Evolutionary conservation across 2,113 vertebrate genomes (phyloP), one percentile per base, ranked within the genome.

Genomic region (Pterocles burchelli): DNA sequence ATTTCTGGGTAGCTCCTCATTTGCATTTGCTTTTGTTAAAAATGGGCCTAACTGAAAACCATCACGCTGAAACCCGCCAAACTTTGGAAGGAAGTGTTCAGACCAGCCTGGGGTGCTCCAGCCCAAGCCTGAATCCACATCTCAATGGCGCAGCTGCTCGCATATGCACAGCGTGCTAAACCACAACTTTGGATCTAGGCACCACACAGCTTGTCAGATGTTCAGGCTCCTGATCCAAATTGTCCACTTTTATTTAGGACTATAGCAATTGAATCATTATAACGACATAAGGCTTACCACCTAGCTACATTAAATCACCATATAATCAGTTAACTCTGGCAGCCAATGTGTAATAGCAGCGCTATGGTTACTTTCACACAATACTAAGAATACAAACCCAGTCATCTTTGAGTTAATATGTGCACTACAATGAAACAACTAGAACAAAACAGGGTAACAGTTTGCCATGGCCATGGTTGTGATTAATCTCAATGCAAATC

Each of bases 1-100:
- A 52, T 96, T 96, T 94, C 89, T 88, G 89, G 43, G 59, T 88
- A 74, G 89, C 46, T 92, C 70, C 66, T 92, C 81, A 93, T 97
- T 95, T 95, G 66, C 90, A 93, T 96, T 87, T 91, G 52, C 66
- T 96, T 96, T 91, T 85, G 92, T 94, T 92, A 80, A 70, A 92
- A 93, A 89, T 18, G 75, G 51, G 36, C 38, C 21, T 59, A 63
- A 80, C 67, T 51, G 72, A 76, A 92, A 95, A 80, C 51, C 78
- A 51, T 38, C 74, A 36, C 0, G 1, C 82, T 93, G 79, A 83
- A 90, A 73, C 63, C 54, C 31, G 2, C 55, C 77, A 82, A 83
- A 73, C 77, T 94, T 85, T 54, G 66, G 70, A 74, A 92, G 13
- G 63, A 54, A 93, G 38, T 26, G 58, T 66, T 87, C 51, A 85